Conservation (phyloP, 2,113 vertebrate genomes). For the Sylvilagus bachmani region DNA sequence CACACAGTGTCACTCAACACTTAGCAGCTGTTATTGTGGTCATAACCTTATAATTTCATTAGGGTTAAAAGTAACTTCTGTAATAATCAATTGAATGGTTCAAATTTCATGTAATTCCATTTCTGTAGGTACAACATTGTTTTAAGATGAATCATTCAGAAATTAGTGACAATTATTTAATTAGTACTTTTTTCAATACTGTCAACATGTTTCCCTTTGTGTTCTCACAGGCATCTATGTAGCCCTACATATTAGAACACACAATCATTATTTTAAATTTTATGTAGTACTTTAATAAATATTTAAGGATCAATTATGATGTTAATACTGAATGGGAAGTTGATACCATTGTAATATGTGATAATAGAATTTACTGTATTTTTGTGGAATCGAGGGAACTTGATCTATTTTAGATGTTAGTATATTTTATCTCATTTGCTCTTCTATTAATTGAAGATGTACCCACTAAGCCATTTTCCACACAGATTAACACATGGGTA, state of each 20-base stretch:
- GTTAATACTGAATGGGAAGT: background rate
- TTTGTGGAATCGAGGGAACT: background rate
- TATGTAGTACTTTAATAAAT: background rate
- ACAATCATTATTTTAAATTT: background rate
- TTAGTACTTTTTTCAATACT: background rate
- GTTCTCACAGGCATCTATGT: background rate
- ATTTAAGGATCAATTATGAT: background rate
- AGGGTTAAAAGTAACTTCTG: background rate
- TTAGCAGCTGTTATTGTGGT: background rate
- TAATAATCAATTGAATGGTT: background rate
- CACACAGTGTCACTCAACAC: background rate
- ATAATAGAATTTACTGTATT: background rate
- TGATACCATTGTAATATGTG: background rate
- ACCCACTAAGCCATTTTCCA: background rate
- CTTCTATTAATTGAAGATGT: background rate
- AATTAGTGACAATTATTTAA: slow-evolving; percentile 34
- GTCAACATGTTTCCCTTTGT: background rate
- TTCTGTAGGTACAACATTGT: background rate
- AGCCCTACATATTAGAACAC: background rate
- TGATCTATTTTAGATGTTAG: background rate
- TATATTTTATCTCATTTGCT: background rate
- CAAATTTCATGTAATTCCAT: background rate
- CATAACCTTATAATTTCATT: slow-evolving; percentile 18
- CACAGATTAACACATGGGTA: background rate
- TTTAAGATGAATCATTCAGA: background rate